Evolutionary conservation across 2,888 invertebrate species (phyloP).

Genomic region (Plagodis dolabraria): DNA sequence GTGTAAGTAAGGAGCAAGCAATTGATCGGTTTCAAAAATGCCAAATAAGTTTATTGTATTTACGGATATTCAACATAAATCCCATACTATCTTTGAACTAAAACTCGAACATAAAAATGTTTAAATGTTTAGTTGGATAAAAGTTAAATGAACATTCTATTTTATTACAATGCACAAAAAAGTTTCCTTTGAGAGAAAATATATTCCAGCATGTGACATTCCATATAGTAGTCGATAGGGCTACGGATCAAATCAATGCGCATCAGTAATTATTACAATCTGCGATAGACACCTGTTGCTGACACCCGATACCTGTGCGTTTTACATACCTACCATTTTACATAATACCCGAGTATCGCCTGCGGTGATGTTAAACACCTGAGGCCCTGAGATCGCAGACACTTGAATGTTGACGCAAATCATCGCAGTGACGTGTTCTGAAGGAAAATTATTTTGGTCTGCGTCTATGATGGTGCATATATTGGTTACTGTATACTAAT

Average conservation of each 20-base stretch:
- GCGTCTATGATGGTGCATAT: conserved; percentile 8
- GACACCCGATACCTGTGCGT: conserved; percentile 62
- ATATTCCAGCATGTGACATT: neutral
- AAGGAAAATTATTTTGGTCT: conserved; percentile 24
- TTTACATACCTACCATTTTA: conserved; percentile 61
- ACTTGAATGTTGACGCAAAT: conserved; percentile 38
- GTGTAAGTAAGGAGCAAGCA: too few relatives aligned
- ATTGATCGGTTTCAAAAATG: too few relatives aligned
- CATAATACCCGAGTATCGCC: conserved; percentile 60
- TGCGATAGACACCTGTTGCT: conserved; percentile 64
- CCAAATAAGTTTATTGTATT: too few relatives aligned
- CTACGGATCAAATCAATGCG: conserved; percentile 43
- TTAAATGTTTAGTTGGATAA: too few relatives aligned
- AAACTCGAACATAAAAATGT: too few relatives aligned
- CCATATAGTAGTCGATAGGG: conserved; percentile 18
- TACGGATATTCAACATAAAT: too few relatives aligned
- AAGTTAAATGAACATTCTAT: too few relatives aligned
- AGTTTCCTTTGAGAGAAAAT: neutral
- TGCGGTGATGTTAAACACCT: conserved; percentile 50
- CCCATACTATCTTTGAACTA: too few relatives aligned
- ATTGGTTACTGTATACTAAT: neutral
- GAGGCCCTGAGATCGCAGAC: conserved; percentile 41
- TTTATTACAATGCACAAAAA: too few relatives aligned
- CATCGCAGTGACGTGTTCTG: conserved; percentile 23
- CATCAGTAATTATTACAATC: conserved; percentile 59